Evolutionary conservation across 2,888 invertebrate species (phyloP), one percentile per base, ranked within the genome.

Genomic region (Diarsia brunnea): DNA sequence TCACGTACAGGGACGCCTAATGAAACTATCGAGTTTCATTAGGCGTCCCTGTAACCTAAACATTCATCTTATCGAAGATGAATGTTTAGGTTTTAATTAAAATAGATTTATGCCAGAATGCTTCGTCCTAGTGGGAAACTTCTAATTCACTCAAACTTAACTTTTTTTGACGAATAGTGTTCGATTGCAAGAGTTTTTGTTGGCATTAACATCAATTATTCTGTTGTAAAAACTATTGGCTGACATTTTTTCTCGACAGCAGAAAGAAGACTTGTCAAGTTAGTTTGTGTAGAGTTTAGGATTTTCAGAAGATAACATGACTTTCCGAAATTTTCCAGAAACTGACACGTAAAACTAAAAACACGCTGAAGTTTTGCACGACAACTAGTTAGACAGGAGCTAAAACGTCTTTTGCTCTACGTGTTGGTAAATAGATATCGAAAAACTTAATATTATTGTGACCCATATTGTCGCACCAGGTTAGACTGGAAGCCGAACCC

Each of bases 21-120:
- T 93, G 93, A 93, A 93, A 94, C 91, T n/a, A n/a, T 93, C 91
- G 91, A 93, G n/a, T n/a, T n/a, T n/a, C n/a, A n/a, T n/a, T n/a
- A n/a, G n/a, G n/a, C n/a, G n/a, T n/a, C n/a, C n/a, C n/a, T n/a
- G n/a, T n/a, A n/a, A n/a, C n/a, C n/a, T n/a, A n/a, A n/a, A n/a
- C n/a, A n/a, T n/a, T n/a, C n/a, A n/a, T n/a, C n/a, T n/a, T n/a
- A n/a, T n/a, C n/a, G 92, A 92, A 91, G 92, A 94, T 91, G 90
- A 92, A 94, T 94, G 93, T 93, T 93, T 92, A 89, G 91, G 89
- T 87, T 91, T 90, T 92, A 93, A 94, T 94, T 92, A 92, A 91
- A 93, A 94, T 92, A 89, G 92, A 93, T 93, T 92, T 90, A 93
- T 92, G 90, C 88, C 89, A 85, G 88, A 83, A 87, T 82, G 79